Percentiles rank a stretch among this genome's conserved stretches.
Evolutionary conservation across 1,140 invertebrate species (phyloP).

Genomic region (Spodoptera frugiperda): DNA sequence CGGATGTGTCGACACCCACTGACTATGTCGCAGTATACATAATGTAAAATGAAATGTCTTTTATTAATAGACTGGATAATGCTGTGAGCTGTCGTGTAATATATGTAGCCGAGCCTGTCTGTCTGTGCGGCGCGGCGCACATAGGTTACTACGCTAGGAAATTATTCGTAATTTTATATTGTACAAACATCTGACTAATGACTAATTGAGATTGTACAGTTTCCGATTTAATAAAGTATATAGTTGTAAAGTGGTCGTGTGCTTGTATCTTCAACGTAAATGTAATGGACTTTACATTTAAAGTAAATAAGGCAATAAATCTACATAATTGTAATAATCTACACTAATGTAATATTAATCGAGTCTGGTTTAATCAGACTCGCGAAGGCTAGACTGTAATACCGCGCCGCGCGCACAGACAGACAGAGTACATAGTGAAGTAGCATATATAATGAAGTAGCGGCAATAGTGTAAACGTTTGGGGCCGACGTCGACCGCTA

Average conservation of each 20-base stretch:
- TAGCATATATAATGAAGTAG: slow-evolving; percentile 31
- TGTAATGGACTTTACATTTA: background rate
- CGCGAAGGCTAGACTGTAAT: background rate
- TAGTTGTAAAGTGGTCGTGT: slow-evolving; percentile 15
- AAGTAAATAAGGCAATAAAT: slow-evolving; percentile 15
- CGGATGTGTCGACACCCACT: slow-evolving; percentile 31
- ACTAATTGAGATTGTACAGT: slow-evolving; percentile 12
- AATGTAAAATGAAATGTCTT: slow-evolving; percentile 40
- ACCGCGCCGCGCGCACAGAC: background rate
- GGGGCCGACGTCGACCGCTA: slow-evolving; percentile 8
- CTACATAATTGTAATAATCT: slow-evolving; percentile 7
- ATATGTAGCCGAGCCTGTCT: slow-evolving; percentile 25
- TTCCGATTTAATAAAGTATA: slow-evolving; percentile 29
- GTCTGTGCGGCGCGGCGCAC: slow-evolving; percentile 15
- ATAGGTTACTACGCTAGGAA: slow-evolving; percentile 4
- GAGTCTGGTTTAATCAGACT: slow-evolving; percentile 8
- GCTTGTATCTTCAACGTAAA: background rate
- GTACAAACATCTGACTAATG: slow-evolving; percentile 30
- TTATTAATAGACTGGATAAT: slow-evolving; percentile 47
- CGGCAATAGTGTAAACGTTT: slow-evolving; percentile 41
- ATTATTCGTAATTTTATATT: slow-evolving; percentile 37
- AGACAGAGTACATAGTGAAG: slow-evolving; percentile 7
- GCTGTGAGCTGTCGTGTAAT: slow-evolving; percentile 48
- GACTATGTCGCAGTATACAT: slow-evolving; percentile 26
- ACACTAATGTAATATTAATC: background rate